These are phyloP conservation scores for Saiga tatarica DNA, from an alignment of 2,113 vertebrate species.

Conservation along the genomic window DNA sequence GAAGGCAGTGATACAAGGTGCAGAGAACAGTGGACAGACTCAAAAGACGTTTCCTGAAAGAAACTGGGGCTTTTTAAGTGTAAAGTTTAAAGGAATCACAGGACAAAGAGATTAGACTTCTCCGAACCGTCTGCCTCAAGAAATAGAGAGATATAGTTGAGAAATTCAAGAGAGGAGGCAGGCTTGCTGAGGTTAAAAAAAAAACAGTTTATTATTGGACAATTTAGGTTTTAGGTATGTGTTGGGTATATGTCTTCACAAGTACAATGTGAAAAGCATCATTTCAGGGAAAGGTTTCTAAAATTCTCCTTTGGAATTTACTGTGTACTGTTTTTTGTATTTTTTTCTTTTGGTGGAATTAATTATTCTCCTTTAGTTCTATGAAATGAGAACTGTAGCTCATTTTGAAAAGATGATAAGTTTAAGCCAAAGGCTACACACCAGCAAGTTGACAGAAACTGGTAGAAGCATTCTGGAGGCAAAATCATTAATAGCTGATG, in stretches of 20 bases:
- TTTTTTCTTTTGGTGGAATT: neutral
- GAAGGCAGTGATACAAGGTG: neutral
- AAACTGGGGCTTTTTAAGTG: neutral
- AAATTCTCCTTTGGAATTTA: neutral
- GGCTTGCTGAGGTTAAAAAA: neutral
- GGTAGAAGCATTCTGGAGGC: too few species aligned
- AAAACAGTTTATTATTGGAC: neutral
- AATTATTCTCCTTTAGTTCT: neutral
- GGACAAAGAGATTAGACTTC: neutral
- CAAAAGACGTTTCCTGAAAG: neutral
- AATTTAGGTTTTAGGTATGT: neutral
- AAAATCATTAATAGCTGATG: neutral
- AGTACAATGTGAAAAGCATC: neutral
- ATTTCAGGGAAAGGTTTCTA: neutral
- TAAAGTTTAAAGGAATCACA: neutral
- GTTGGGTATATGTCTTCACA: neutral
- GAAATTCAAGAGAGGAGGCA: neutral
- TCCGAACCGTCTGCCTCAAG: neutral
- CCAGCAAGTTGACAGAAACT: neutral
- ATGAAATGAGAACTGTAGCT: neutral
- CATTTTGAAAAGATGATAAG: neutral
- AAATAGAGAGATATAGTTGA: neutral
- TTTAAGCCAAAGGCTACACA: neutral
- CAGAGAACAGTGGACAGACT: neutral
- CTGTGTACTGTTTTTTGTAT: neutral